A percentile compares a stretch with the other conserved stretches of the same genome.
phyloP scores from a whole-genome alignment of 2,797 vertebrate species.

The Spheniscus humboldti region DNA sequence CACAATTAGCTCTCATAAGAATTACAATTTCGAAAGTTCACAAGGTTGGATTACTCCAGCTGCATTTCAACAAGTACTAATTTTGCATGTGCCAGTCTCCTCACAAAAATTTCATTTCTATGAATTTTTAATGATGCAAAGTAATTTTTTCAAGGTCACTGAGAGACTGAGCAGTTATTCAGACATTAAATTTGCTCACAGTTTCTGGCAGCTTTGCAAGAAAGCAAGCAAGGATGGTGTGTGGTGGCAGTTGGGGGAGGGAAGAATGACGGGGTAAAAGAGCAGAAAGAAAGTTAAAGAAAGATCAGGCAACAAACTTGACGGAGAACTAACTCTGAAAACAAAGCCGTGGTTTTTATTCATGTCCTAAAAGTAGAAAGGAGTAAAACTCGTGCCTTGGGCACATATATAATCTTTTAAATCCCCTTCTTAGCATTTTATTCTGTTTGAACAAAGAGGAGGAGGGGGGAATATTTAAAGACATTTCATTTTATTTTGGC shows the following conservation, averaged over 20 bases:
- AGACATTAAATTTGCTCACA: constrained; percentile 79
- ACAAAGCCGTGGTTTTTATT: not conserved
- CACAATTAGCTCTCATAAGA: constrained; percentile 53
- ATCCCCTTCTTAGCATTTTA: not conserved
- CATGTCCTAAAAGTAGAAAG: constrained; percentile 56
- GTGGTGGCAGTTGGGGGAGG: constrained; percentile 43
- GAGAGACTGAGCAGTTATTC: constrained; percentile 74
- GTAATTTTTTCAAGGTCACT: constrained; percentile 78
- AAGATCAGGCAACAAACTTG: not conserved
- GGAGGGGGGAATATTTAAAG: not conserved
- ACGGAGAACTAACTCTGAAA: not conserved
- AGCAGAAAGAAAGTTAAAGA: not conserved
- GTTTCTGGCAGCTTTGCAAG: constrained; percentile 77
- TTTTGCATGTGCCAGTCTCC: constrained; percentile 71
- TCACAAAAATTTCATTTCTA: constrained; percentile 74
- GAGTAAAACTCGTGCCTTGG: constrained; percentile 53
- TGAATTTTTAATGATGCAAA: constrained; percentile 81
- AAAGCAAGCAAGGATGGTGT: constrained; percentile 60
- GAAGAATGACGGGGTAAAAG: constrained; percentile 37
- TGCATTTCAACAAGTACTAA: constrained; percentile 72
- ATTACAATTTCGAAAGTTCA: constrained; percentile 66
- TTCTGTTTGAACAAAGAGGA: not conserved
- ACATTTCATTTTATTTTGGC: not conserved
- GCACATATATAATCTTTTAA: not conserved
- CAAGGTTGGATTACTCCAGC: constrained; percentile 48